phyloP scores from a whole-genome alignment of 1,140 invertebrate species.

The Aphis craccivora region DNA sequence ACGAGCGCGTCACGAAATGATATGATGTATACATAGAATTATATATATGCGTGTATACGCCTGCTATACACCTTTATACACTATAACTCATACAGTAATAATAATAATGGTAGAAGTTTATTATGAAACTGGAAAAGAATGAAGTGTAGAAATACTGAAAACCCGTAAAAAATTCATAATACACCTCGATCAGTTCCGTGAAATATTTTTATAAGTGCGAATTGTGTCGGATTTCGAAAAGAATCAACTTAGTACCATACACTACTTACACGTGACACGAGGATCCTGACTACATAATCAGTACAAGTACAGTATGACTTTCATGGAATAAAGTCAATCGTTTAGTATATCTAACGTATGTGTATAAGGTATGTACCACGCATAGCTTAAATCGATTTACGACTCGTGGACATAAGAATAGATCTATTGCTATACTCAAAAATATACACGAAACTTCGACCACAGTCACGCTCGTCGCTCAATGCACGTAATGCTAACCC shows the following conservation, averaged over 20 bases:
- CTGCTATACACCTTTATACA: not conserved
- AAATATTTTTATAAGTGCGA: not conserved
- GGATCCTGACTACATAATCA: too few species aligned
- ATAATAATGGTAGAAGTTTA: not conserved
- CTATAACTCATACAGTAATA: not conserved
- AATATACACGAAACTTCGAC: too few species aligned
- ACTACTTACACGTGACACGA: not conserved
- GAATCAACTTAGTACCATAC: not conserved
- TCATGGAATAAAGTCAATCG: not conserved
- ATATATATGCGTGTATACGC: not conserved
- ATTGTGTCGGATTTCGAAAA: not conserved
- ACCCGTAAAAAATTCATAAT: not conserved
- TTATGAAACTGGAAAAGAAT: not conserved
- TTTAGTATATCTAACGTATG: not conserved
- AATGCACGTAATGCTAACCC: too few species aligned
- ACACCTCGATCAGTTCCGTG: not conserved
- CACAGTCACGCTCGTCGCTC: too few species aligned
- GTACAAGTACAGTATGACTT: not conserved
- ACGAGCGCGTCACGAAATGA: not conserved
- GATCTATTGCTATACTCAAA: too few species aligned
- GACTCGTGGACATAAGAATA: not conserved
- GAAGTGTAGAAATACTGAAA: not conserved
- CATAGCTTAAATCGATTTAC: not conserved
- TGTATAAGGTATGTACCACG: too few species aligned
- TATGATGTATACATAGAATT: not conserved